Base-by-base conservation (phyloP, 1,140 invertebrate species). In the Drosophila varians region DNA sequence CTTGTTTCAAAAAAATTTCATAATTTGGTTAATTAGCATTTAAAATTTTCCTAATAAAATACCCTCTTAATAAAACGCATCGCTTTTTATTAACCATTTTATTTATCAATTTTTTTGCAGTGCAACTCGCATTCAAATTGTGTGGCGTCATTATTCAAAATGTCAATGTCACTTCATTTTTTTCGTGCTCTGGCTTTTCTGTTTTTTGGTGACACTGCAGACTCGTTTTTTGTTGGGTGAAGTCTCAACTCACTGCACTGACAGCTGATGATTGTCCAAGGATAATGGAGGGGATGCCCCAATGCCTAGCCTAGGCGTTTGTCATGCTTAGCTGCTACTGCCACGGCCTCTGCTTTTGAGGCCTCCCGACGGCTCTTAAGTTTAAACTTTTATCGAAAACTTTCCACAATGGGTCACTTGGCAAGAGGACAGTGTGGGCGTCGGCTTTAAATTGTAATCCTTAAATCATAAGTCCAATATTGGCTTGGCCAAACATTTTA, bases 61-160 rank as follows among this genome's bases (percentile, higher is more conserved):
- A n/a, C n/a, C n/a, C n/a, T n/a, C n/a, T n/a, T n/a, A n/a, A n/a
- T n/a, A n/a, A n/a, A n/a, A n/a, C n/a, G n/a, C n/a, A n/a, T n/a
- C n/a, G n/a, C n/a, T n/a, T n/a, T n/a, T n/a, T n/a, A n/a, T n/a
- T n/a, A n/a, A n/a, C n/a, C 28, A n/a, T 31, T 31, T 31, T 1
- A 11, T 42, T 18, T 19, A 8, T 42, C 0, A 42, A 42, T 16
- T 9, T 42, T 42, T 3, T 42, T 38, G 2, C 23, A 3, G 60
- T 64, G 60, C 53, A 45, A 3, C 16, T 14, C 43, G 16, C 43
- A 62, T 43, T 62, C 16, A 48, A 54, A 34, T 54, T 52, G 42
- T 74, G 65, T 83, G 75, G 71, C 43, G 82, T 86, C 82, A 86
- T 86, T 86, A 86, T 87, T 86, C 82, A 86, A 86, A 86, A 86